Evolutionary conservation across 2,797 vertebrate genomes (phyloP).

Genomic region (Trichosurus vulpecula): DNA sequence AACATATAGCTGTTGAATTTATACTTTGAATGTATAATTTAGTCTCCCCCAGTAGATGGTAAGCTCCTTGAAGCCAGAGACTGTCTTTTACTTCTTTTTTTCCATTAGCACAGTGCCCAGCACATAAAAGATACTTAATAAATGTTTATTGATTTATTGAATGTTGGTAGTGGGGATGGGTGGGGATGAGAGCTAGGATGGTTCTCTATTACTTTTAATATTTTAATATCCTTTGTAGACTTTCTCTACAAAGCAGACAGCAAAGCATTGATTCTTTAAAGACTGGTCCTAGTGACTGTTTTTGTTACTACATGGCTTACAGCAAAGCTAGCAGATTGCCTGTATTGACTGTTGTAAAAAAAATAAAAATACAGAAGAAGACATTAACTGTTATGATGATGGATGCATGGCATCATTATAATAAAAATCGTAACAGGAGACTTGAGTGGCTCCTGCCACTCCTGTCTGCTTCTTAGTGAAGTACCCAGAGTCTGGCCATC

Average conservation of each 20-base stretch:
- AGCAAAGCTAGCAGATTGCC: constrained; percentile 65
- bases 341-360: constrained; percentile 54
- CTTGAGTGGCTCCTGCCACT: not conserved
- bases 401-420: constrained; percentile 63
- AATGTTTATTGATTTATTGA: not conserved
- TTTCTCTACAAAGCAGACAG: not conserved
- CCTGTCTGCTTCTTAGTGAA: constrained; percentile 16
- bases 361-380: not conserved
- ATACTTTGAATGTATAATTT: not conserved
- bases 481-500: constrained; percentile 13
- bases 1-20: not conserved
- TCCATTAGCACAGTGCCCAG: not conserved
- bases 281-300: constrained; percentile 55
- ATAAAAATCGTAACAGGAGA: constrained; percentile 64
- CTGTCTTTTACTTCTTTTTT: not conserved
- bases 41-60: not conserved
- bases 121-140: not conserved
- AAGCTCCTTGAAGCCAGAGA: not conserved
- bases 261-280: constrained; percentile 14
- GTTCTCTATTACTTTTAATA: not conserved
- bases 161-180: not conserved
- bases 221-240: not conserved
- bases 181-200: not conserved
- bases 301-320: constrained; percentile 61
- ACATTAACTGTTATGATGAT: constrained; percentile 56